phyloP scores from a whole-genome alignment of 2,113 vertebrate genomes.

The Otus sunia region DNA sequence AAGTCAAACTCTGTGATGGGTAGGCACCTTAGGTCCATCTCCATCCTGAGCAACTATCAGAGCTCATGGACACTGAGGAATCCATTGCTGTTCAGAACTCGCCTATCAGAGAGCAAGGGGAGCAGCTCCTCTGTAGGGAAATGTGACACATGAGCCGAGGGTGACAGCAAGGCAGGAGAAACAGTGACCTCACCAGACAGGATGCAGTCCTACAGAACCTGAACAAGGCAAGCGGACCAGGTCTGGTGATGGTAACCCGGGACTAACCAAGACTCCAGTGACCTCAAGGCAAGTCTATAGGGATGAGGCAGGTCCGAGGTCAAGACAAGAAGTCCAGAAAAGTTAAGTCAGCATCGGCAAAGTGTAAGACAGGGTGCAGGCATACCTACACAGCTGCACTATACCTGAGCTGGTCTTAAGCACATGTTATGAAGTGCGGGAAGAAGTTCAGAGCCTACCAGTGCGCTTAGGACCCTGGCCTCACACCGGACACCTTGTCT shows the following conservation, averaged over 20 bases:
- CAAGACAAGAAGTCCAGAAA: neutral
- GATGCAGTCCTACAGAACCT: neutral
- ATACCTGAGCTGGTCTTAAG: neutral
- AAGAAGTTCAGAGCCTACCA: neutral
- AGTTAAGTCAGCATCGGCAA: neutral
- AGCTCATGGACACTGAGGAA: neutral
- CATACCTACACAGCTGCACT: neutral
- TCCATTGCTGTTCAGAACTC: neutral
- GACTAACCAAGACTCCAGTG: neutral
- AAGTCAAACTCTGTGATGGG: neutral
- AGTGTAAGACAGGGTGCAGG: neutral
- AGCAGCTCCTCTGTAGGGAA: neutral
- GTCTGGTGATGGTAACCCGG: neutral
- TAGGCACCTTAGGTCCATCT: neutral
- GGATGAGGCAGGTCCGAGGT: neutral
- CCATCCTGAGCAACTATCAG: neutral
- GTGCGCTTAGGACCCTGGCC: neutral
- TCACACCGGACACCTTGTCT: neutral
- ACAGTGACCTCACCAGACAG: neutral
- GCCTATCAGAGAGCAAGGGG: neutral
- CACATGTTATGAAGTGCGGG: neutral
- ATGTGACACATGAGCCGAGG: neutral
- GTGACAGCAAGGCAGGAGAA: neutral
- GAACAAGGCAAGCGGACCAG: neutral
- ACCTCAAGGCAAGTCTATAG: neutral